phyloP scores from a whole-genome alignment of 2,888 invertebrate genomes.

The Micropterix aruncella region DNA sequence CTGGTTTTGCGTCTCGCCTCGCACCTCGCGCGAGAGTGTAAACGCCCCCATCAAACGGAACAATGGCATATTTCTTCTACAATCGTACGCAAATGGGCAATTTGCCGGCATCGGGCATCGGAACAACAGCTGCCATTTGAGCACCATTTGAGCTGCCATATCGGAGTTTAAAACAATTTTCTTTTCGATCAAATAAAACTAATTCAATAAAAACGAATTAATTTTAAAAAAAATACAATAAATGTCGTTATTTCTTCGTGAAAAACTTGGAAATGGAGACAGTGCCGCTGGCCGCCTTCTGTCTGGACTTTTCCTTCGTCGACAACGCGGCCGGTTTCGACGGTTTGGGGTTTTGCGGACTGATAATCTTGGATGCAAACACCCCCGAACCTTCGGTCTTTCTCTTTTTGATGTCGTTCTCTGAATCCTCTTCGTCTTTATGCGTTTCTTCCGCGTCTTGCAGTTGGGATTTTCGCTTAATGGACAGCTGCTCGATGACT shows the following conservation, averaged over 20 bases:
- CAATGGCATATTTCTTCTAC: too few species aligned
- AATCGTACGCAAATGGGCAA: too few species aligned
- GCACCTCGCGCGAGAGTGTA: too few species aligned
- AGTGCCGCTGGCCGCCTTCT: conserved; percentile 65
- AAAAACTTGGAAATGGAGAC: conserved; percentile 73
- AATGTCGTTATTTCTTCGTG: conserved; percentile 40
- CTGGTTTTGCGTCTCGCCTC: too few species aligned
- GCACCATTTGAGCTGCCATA: too few species aligned
- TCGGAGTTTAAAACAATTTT: too few species aligned
- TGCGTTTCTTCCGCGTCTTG: conserved; percentile 20
- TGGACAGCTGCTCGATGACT: conserved; percentile 28
- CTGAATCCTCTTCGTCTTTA: conserved; percentile 19
- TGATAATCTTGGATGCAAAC: conserved; percentile 16
- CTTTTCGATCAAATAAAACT: too few species aligned
- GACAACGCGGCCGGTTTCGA: conserved; percentile 38
- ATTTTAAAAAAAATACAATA: not conserved
- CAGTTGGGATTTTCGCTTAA: conserved; percentile 42
- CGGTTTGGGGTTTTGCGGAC: conserved; percentile 25
- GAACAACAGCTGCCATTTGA: too few species aligned
- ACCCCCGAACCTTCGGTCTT: conserved; percentile 19
- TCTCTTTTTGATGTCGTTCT: conserved; percentile 28
- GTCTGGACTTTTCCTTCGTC: conserved; percentile 60
- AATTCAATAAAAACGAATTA: too few species aligned
- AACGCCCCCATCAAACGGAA: too few species aligned
- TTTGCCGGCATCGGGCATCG: too few species aligned